These are phyloP conservation scores for Notocelia uddmanniana DNA, from an alignment of 2,888 invertebrate species.

Conservation along the genomic window DNA sequence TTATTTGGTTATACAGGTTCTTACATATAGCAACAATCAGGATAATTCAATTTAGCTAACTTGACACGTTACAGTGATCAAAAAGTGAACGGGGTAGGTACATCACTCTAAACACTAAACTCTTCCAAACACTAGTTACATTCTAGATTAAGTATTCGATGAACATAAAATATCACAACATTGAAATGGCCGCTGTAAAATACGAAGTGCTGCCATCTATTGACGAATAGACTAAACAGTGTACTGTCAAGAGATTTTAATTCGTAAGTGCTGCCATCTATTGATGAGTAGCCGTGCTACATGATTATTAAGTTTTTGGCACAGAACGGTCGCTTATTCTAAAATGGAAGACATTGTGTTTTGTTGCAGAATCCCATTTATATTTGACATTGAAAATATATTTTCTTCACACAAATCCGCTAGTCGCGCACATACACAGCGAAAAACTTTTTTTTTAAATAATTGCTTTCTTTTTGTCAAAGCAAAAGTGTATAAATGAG, in stretches of 20 bases:
- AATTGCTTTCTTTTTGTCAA: neutral
- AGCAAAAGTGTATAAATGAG: neutral
- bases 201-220: constrained; percentile 30
- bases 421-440: constrained; percentile 30
- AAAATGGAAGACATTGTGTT: constrained; percentile 38
- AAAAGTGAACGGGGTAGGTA: constrained; percentile 64
- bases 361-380: constrained; percentile 32
- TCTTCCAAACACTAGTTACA: constrained; percentile 40
- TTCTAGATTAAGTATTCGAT: constrained; percentile 40
- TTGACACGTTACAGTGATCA: constrained; percentile 65
- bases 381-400: constrained; percentile 80
- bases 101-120: constrained; percentile 68
- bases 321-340: constrained; percentile 24
- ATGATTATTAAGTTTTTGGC: neutral
- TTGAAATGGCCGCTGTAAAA: constrained; percentile 14
- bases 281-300: constrained; percentile 27
- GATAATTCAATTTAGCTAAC: constrained; percentile 64
- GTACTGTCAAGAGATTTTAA: neutral
- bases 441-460: neutral
- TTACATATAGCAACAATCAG: constrained; percentile 82
- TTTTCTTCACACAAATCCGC: constrained; percentile 51
- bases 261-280: constrained; percentile 33
- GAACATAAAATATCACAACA: constrained; percentile 46
- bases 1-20: constrained; percentile 83
- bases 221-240: constrained; percentile 19